Evolutionary conservation across 1,140 invertebrate species (phyloP), one percentile per base, ranked within the genome.

Genomic region (Dryas iulia): DNA sequence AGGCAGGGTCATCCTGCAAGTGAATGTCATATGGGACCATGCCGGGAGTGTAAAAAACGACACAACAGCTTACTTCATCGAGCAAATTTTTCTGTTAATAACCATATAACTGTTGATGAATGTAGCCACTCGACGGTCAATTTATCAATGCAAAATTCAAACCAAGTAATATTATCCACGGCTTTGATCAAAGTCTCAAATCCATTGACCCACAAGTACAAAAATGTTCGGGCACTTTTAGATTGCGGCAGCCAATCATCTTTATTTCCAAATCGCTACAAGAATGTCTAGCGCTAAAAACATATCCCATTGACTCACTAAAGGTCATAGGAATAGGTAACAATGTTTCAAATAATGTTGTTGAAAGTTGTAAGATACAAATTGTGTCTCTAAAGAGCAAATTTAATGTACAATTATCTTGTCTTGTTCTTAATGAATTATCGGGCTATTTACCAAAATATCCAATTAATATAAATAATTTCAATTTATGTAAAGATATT

Each of bases 51-150:
- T 25, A 72, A 67, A 23, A 54, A 71, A 39, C 47, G 52, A 35
- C 74, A 76, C 21, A 78, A 78, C 61, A 74, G 30, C 18, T 71
- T n/a, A n/a, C n/a, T n/a, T n/a, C n/a, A n/a, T n/a, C n/a, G n/a
- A n/a, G n/a, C n/a, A n/a, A n/a, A n/a, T n/a, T n/a, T n/a, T n/a
- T n/a, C n/a, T n/a, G n/a, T n/a, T n/a, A n/a, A n/a, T n/a, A n/a
- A n/a, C n/a, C n/a, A n/a, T n/a, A n/a, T n/a, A n/a, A n/a, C n/a
- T n/a, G n/a, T n/a, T n/a, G n/a, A n/a, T n/a, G n/a, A n/a, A n/a
- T n/a, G n/a, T n/a, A n/a, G n/a, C n/a, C n/a, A n/a, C n/a, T n/a
- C n/a, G n/a, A n/a, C n/a, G n/a, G n/a, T n/a, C n/a, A n/a, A n/a
- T n/a, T n/a, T n/a, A n/a, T n/a, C n/a, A n/a, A n/a, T n/a, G n/a